Base-by-base conservation (phyloP, 2,888 invertebrate species). In the Alloplasta piceator region DNA sequence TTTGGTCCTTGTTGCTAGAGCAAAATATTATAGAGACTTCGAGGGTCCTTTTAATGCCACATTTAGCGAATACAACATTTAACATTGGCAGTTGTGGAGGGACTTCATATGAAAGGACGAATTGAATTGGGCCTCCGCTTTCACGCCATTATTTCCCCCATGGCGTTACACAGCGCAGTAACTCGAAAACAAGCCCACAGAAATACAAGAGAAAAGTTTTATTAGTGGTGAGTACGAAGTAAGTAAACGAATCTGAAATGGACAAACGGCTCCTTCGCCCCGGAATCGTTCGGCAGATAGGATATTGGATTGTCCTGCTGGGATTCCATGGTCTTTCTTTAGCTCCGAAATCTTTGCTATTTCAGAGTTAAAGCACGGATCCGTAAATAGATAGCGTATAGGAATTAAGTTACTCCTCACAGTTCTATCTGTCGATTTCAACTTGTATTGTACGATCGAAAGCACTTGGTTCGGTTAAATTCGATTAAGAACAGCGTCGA, bases 241-340 rank as follows among this genome's bases (percentile, higher is more conserved):
- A 87, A 87, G 87, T 87, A 86, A 87, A 87, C 86, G 86, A 85
- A 86, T 82, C 84, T 84, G 83, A 85, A 87, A 85, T 84, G 85
- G 86, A 87, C 85, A 85, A 86, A 85, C 63, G 58, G 82, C 84
- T 86, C 84, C 85, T 86, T 87, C 78, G 81, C 71, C 67, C 48
- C 82, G 82, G 84, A 85, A 85, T 87, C 84, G 85, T 84, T 85
- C 84, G 84, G 80, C 82, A 26, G 86, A 87, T 86, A 86, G 86
- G 86, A 86, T 86, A 87, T 86, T 86, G 85, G 83, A 87, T 87
- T 86, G 84, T 86, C 80, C 79, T 73, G 83, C 82, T 76, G 86
- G 87, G 86, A 87, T 86, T 85, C 85, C 84, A 85, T 80, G 81
- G 75, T 58, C 82, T 64, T 38, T 43, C 56, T 43, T 26, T 74